Conservation (phyloP, 2,797 vertebrate species). For the Hafferia zeledoni region DNA sequence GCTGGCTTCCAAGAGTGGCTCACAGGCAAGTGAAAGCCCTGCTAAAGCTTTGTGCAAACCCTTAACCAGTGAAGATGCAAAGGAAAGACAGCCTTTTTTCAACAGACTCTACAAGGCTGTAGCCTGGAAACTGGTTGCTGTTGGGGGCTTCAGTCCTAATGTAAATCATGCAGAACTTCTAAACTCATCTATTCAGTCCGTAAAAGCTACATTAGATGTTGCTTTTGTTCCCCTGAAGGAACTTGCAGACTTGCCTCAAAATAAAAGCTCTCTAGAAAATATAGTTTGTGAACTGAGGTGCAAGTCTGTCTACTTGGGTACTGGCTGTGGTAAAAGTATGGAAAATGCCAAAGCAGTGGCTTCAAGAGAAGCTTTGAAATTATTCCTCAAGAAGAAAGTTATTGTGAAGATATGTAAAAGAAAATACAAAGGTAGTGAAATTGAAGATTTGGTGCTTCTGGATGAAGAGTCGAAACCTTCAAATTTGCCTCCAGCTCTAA, state of each 20-base stretch:
- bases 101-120: conserved; percentile 97
- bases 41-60: conserved; percentile 70
- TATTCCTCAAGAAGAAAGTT: conserved; percentile 95
- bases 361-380: conserved; percentile 94
- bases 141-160: conserved; percentile 91
- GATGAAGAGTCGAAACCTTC: conserved; percentile 91
- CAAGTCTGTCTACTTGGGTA: conserved; percentile 93
- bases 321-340: conserved; percentile 94
- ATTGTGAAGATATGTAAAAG: conserved; percentile 92
- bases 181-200: conserved; percentile 89
- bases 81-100: conserved; percentile 93
- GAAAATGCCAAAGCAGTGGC: conserved; percentile 92
- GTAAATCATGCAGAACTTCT: conserved; percentile 93
- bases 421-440: conserved; percentile 88
- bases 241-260: conserved; percentile 91
- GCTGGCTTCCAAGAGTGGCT: conserved; percentile 56
- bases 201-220: conserved; percentile 89
- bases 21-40: conserved; percentile 56
- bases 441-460: conserved; percentile 92
- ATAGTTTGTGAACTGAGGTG: conserved; percentile 96
- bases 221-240: conserved; percentile 94
- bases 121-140: conserved; percentile 96
- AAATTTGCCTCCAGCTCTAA: conserved; percentile 92
- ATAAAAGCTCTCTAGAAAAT: conserved; percentile 91
- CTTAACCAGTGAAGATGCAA: conserved; percentile 79